A percentile compares a stretch with the other conserved stretches of the same genome.
phyloP scores from a whole-genome alignment of 2,113 vertebrate species.

The Dicerorhinus sumatrensis region DNA sequence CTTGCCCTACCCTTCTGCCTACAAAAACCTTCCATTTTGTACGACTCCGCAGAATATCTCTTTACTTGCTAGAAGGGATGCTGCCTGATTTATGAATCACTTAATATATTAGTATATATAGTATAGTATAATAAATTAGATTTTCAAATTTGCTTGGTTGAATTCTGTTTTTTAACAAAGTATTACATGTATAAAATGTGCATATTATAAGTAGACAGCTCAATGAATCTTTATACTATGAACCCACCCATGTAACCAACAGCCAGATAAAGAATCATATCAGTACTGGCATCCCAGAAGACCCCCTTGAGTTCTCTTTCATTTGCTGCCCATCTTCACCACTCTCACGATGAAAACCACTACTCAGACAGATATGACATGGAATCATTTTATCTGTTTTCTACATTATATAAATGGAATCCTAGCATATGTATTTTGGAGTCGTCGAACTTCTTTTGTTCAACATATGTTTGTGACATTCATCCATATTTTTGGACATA shows the following conservation, averaged over 20 bases:
- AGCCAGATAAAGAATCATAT: too few relatives aligned
- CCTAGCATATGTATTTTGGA: background rate
- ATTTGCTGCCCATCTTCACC: rapidly evolving
- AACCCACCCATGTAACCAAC: too few relatives aligned
- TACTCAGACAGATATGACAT: rapidly evolving
- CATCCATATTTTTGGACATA: background rate
- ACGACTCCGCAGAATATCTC: background rate
- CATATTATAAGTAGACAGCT: background rate
- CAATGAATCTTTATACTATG: background rate
- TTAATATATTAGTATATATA: too few relatives aligned
- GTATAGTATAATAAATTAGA: too few relatives aligned
- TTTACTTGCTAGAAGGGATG: background rate
- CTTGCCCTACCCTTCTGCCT: background rate
- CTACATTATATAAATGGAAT: background rate
- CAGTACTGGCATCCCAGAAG: too few relatives aligned
- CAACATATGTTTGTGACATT: background rate
- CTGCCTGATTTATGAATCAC: background rate
- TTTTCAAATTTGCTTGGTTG: background rate
- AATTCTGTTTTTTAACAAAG: background rate
- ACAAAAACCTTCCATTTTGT: background rate
- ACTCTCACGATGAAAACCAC: rapidly evolving
- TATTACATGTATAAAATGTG: background rate
- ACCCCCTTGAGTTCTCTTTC: rapidly evolving
- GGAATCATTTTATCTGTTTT: background rate
- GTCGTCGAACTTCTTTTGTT: background rate